Evolutionary conservation across 2,797 vertebrate species (phyloP), one percentile per base, ranked within the genome.

Genomic region (Enteromius paludinosus): DNA sequence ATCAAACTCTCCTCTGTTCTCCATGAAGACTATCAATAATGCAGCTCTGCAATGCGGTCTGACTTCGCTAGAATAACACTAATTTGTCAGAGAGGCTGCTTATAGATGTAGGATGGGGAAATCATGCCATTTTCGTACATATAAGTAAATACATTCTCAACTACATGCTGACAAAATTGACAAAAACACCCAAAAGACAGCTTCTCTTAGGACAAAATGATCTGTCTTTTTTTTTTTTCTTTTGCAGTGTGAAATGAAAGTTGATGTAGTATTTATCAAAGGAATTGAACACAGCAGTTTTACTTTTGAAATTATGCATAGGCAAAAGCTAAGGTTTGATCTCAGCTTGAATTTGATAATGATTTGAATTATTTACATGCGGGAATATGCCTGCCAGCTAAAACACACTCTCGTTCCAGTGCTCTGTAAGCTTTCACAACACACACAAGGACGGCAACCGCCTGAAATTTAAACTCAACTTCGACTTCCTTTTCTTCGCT

Each of bases 1-100:
- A 92, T 92, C 90, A 92, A 92, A 92, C 87, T 89, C 72, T 56
- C 86, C 88, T 85, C 89, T 43, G 87, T 92, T 89, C 87, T 88
- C 83, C 86, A 87, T 84, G 89, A 86, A 81, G 81, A 88, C 85
- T 88, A 91, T 92, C 90, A 92, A 90, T 90, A 91, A 91, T 85
- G 84, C 65, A 80, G 23, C 38, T 17, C 43, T 73, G 25, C 56
- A 61, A 71, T 45, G 35, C 18, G 43, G 66, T 61, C 35, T 45
- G 45, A 79, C 33, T 45, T 10, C 1, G 15, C 59, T 56, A 74
- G 47, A 82, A 68, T 77, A 76, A 72, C 23, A 43, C 30, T 64
- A 25, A 64, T 78, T 30, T 82, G 35, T 84, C 33, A 66, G n/a
- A n/a, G 59, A 62, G 10, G 35, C 43, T 81, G 73, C 65, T 66